Base-by-base conservation (phyloP, 23 tunicate genomes). In the Halocynthia aurantium region DNA sequence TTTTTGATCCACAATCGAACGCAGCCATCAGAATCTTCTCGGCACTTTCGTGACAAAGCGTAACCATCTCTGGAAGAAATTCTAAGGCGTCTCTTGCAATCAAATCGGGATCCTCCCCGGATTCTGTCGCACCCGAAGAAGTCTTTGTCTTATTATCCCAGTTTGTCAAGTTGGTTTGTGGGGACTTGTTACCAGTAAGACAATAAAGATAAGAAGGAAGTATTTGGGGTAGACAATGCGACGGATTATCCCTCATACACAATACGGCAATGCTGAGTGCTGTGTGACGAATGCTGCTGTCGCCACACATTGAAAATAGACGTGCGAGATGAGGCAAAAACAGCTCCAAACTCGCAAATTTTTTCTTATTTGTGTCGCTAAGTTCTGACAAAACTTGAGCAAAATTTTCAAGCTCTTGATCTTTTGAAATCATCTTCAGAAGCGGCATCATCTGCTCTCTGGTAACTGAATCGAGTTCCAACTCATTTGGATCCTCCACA, bases 21-120 rank as follows among this genome's bases (percentile, higher is more conserved):
- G 78, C 78, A 51, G 78, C 78, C 13, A 54, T 64, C 67, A 74
- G 40, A 52, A 74, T 8, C 56, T 74, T 54, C 12, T 62, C n/a
- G 0, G 97, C 90, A 18, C 51, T 76, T 67, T 90, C 97, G 31
- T 90, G 82, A 57, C 90, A 90, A 40, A 90, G 57, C 57, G 81
- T 70, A 22, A 76, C 51, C 31, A 90, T 65, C 21, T 90, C 97
- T 10, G 97, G 97, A 50, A 90, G 62, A 55, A 80, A 85, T 13
- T 85, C 78, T 54, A 74, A 74, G 56, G 78, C 78, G 15, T 62
- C 56, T 22, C 57, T 62, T 74, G 78, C 78, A 53, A 74, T 31
- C 44, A 31, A 31, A 31, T 31, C 44, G 2, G 44, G 51, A 13
- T 74, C 78, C 20, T 74, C 78, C 20, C 22, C 8, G 63, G n/a